These are phyloP conservation scores for Eulemur coronatus DNA, from an alignment of 2,797 vertebrate genomes.

Conservation along the genomic window DNA sequence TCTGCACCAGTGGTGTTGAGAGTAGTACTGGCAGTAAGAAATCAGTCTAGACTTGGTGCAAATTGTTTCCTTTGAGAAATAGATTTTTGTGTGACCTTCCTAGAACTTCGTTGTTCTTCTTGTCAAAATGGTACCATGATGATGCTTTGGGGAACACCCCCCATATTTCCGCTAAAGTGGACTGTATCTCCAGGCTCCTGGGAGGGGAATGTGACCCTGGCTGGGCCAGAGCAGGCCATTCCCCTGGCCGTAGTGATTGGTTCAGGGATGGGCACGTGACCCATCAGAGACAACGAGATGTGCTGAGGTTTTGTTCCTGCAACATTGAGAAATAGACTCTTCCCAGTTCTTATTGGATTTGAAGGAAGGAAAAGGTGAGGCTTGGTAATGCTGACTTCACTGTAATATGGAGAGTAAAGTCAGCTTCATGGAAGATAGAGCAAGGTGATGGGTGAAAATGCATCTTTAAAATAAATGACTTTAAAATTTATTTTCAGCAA, in stretches of 20 bases:
- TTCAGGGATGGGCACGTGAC: not conserved
- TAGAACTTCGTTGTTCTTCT: not conserved
- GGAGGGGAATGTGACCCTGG: not conserved
- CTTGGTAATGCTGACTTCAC: not conserved
- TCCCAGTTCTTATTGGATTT: not conserved
- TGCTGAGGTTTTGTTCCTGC: fast-evolving
- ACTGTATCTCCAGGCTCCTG: not conserved
- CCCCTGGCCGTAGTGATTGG: not conserved
- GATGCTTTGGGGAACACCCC: not conserved
- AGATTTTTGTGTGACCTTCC: not conserved
- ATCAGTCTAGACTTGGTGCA: no score
- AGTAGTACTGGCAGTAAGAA: not conserved
- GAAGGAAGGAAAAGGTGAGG: not conserved
- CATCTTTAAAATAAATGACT: not conserved
- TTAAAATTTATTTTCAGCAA: not conserved
- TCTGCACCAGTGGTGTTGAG: fast-evolving
- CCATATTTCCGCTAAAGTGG: no score
- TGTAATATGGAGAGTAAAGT: fast-evolving
- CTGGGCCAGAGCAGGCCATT: not conserved
- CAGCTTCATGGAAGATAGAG: not conserved
- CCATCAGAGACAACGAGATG: fast-evolving
- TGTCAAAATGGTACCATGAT: not conserved
- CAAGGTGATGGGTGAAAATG: not conserved
- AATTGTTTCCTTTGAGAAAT: not conserved
- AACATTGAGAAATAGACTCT: not conserved